phyloP scores from a whole-genome alignment of 2,113 vertebrate genomes.

The Scomber colias region DNA sequence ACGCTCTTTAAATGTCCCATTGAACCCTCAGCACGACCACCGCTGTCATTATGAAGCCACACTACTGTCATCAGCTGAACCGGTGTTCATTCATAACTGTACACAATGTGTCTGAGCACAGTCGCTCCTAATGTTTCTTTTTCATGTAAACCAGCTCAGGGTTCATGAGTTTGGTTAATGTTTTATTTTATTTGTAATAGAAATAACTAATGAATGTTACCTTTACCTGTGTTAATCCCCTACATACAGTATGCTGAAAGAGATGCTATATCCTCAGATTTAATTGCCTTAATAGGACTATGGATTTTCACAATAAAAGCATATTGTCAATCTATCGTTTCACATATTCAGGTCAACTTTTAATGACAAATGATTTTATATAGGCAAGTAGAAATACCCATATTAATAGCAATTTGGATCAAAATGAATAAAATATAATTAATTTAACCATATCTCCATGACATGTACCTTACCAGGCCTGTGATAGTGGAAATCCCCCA shows the following conservation, averaged over 20 bases:
- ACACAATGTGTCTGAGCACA: neutral
- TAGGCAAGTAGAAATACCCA: too few relatives aligned
- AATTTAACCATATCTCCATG: constrained; percentile 24
- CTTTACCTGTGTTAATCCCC: neutral
- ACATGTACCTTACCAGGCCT: constrained; percentile 87
- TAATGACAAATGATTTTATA: neutral
- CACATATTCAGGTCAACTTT: neutral
- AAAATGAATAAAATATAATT: neutral
- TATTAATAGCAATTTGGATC: too few relatives aligned
- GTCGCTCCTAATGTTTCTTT: neutral
- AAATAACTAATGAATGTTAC: neutral
- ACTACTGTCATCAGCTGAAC: constrained; percentile 43
- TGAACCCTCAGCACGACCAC: constrained; percentile 39
- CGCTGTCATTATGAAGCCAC: constrained; percentile 20
- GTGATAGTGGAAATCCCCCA: constrained; percentile 99
- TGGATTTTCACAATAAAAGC: neutral
- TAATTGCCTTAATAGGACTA: neutral
- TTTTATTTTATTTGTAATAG: neutral
- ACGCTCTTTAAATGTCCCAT: constrained; percentile 53
- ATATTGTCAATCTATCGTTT: too few relatives aligned
- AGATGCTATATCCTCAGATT: neutral
- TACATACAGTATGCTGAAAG: too few relatives aligned
- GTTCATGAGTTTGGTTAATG: neutral
- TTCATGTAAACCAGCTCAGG: too few relatives aligned
- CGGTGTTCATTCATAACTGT: constrained; percentile 31